Conservation (phyloP, 2,797 vertebrate genomes). For the Anabas testudineus region DNA sequence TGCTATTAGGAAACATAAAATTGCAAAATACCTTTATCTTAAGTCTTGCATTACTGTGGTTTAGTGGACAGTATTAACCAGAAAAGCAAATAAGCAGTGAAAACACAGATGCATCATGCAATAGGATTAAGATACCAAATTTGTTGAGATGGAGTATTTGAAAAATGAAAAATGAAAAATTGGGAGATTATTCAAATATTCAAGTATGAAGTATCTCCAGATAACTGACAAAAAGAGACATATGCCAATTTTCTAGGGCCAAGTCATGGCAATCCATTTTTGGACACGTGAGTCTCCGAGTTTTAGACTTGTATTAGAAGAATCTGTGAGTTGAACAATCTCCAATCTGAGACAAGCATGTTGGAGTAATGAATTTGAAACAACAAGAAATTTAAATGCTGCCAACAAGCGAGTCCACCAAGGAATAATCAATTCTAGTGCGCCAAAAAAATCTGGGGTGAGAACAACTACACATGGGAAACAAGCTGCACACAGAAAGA, state of each 20-base stretch:
- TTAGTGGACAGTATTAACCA: constrained; percentile 1
- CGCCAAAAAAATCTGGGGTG: constrained; percentile 46
- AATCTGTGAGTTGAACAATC: constrained; percentile 40
- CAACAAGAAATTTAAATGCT: constrained; percentile 29
- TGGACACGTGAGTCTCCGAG: constrained; percentile 19
- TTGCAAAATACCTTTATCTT: not conserved
- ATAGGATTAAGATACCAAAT: not conserved
- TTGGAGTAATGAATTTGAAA: constrained; percentile 55
- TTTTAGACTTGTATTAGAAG: constrained; percentile 33
- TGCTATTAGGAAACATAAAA: not conserved
- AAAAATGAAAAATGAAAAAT: constrained; percentile 3
- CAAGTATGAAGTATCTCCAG: constrained; percentile 9
- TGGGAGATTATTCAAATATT: constrained; percentile 15
- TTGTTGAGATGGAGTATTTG: not conserved
- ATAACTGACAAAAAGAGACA: constrained; percentile 27
- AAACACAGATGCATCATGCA: not conserved
- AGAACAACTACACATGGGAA: constrained; percentile 60
- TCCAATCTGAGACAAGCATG: constrained; percentile 49
- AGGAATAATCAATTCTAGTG: constrained; percentile 52
- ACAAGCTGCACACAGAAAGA: constrained; percentile 16
- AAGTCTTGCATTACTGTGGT: not conserved
- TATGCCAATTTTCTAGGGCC: not conserved
- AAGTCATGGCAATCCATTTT: constrained; percentile 3
- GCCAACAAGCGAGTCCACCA: constrained; percentile 50
- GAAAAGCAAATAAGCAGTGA: constrained; percentile 4